Base-by-base conservation (phyloP, 1,140 invertebrate species). In the Drosophila equinoxialis region DNA sequence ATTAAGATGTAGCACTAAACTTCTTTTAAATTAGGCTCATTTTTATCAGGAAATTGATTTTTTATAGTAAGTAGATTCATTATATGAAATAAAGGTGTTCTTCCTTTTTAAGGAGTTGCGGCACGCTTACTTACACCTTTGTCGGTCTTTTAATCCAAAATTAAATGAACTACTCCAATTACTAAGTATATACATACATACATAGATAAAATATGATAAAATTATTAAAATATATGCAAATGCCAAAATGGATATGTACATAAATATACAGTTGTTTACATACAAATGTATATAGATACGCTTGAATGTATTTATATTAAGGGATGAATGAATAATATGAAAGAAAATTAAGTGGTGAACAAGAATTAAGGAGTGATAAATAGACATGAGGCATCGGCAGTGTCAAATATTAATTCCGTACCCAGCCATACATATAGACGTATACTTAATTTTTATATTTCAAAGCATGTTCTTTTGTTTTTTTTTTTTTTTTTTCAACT, bases 371-470 rank as follows among this genome's bases (percentile, higher is more conserved):
- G 17, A 51, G 45, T 51, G 45, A 51, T 51, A 51, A 51, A 51
- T 51, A 51, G 26, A 37, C 14, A 59, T 30, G 30, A 59, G 33
- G 14, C 35, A 59, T 20, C 57, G 33, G 30, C 17, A 59, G 17
- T 26, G 14, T 17, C 11, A 37, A 20, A 20, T 39, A 30, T 59
- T 39, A 37, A 39, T 35, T 33, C 8, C 1, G 30, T 26, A n/a
- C 14, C 42, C 23, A 13, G 10, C 6, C 17, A 13, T 45, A 45
- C 23, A 30, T 62, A n/a, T n/a, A 39, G 13, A 33, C 20, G 10
- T 62, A 20, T 62, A 45, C 42, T 37, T 45, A 62, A 45, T 37
- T 51, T 48, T 51, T 51, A 51, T 51, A 51, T 51, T 23, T 59
- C 6, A 13, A 17, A 5, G 26, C 55, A 58, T 35, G 30, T 30